Base-by-base conservation (phyloP, 1,140 invertebrate species). In the Subanguina moxae region DNA sequence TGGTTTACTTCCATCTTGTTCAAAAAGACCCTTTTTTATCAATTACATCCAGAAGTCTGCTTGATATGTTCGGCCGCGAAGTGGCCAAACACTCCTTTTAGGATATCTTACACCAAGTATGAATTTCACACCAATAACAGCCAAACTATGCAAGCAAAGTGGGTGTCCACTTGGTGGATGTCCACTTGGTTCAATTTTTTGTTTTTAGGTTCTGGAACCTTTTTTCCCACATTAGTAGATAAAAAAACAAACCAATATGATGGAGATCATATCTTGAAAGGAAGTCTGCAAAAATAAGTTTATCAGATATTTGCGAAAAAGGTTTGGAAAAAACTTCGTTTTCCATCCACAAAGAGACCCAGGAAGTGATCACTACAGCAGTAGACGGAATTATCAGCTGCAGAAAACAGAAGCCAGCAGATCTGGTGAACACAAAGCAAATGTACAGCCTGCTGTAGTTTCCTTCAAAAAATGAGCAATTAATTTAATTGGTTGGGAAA, bases 211-310 rank as follows among this genome's bases (percentile, higher is more conserved):
- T 38, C 11, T 38, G 32, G 32, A 38, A 11, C 11, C 3, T 11
- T 38, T 38, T 38, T 5, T 38, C n/a, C n/a, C n/a, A n/a, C n/a
- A n/a, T n/a, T n/a, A n/a, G n/a, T n/a, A n/a, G n/a, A n/a, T n/a
- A n/a, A 11, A 38, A 38, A 5, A 5, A 38, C 32, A 38, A 38
- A 38, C 32, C 32, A 52, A 15, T 21, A 52, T 52, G 23, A 52
- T 52, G n/a, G 48, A 52, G 8, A 52, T 52, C 48, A 52, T 52
- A 15, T 52, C 93, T 82, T 96, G 87, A 77, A 93, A 67, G n/a
- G 48, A 52, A 15, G 48, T 52, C 48, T 52, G 23, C 3, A 52
- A 52, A 45, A 45, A 45, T 45, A 13, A 52, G 3, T 21, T 52
- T 25, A 7, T 52, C 15, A 7, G 3, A 52, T 21, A 21, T 19